Conservation (phyloP, 2,797 vertebrate genomes). For the Hydrophis major region DNA sequence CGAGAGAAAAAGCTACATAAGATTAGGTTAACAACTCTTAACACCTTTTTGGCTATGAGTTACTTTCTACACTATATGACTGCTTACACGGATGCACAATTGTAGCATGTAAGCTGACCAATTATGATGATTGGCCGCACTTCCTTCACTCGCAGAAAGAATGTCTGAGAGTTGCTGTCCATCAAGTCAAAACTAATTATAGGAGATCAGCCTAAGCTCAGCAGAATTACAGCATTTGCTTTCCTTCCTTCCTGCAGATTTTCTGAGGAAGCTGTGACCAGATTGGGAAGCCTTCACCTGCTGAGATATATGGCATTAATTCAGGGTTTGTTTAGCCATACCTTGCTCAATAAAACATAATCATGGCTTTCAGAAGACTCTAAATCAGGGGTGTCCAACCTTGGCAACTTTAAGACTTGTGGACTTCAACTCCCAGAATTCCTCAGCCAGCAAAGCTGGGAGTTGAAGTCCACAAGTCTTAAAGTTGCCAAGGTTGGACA, state of each 20-base stretch:
- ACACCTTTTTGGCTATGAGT: too few relatives aligned
- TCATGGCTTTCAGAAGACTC: neutral
- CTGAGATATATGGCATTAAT: neutral
- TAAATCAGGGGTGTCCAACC: neutral
- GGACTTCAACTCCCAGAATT: too few relatives aligned
- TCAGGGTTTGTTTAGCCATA: neutral
- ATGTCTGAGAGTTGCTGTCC: neutral
- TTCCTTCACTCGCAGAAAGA: neutral
- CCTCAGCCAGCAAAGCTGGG: too few relatives aligned
- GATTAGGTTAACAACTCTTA: too few relatives aligned
- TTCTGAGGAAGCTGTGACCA: neutral
- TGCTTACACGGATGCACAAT: neutral
- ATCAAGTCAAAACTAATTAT: neutral
- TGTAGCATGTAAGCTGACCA: neutral
- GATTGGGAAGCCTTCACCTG: neutral
- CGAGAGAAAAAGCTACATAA: too few relatives aligned
- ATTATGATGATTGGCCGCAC: neutral
- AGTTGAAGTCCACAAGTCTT: too few relatives aligned
- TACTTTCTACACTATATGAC: neutral
- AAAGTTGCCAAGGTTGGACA: too few relatives aligned
- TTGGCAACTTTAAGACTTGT: too few relatives aligned
- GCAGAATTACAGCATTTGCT: neutral
- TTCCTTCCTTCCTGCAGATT: neutral
- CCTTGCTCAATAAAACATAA: neutral
- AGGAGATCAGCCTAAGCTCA: neutral